Conservation (phyloP, 2,797 vertebrate species). For the Menidia menidia region DNA sequence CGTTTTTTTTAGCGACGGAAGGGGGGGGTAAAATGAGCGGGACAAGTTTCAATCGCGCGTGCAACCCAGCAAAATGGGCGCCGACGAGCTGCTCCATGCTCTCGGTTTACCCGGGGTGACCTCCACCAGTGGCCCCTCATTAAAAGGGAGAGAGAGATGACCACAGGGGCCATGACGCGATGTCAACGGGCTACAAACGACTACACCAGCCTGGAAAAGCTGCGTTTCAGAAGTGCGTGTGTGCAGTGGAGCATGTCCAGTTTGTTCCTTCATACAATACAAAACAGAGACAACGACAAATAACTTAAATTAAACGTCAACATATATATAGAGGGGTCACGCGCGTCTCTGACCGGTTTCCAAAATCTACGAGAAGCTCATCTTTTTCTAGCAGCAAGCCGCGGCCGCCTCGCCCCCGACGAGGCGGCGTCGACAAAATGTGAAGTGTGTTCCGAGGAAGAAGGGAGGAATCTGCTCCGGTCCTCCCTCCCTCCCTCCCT, state of each 20-base stretch:
- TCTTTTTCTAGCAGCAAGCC: constrained; percentile 77
- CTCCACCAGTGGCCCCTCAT: constrained; percentile 43
- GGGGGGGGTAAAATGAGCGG: constrained; percentile 49
- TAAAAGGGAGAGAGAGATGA: constrained; percentile 44
- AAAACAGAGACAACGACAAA: constrained; percentile 54
- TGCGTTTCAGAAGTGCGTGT: constrained; percentile 25
- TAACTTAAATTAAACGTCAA: constrained; percentile 65
- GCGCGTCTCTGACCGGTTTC: constrained; percentile 57
- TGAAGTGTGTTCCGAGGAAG: constrained; percentile 44
- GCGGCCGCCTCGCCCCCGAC: constrained; percentile 53
- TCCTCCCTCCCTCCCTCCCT: constrained; percentile 20
- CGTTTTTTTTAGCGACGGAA: constrained; percentile 12
- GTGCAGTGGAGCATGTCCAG: constrained; percentile 35
- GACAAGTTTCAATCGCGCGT: constrained; percentile 43
- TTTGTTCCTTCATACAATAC: constrained; percentile 50
- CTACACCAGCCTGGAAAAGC: constrained; percentile 19
- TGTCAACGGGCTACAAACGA: constrained; percentile 33
- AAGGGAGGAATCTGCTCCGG: constrained; percentile 21
- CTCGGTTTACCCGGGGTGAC: constrained; percentile 7
- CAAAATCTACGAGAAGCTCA: constrained; percentile 62
- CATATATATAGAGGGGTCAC: constrained; percentile 12
- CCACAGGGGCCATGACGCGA: constrained; percentile 40
- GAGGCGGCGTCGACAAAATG: constrained; percentile 65
- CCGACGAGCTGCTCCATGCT: constrained; percentile 8
- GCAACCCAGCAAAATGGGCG: constrained; percentile 1